Evolutionary conservation across 2,113 vertebrate species (phyloP).

Genomic region (Scomber japonicus): DNA sequence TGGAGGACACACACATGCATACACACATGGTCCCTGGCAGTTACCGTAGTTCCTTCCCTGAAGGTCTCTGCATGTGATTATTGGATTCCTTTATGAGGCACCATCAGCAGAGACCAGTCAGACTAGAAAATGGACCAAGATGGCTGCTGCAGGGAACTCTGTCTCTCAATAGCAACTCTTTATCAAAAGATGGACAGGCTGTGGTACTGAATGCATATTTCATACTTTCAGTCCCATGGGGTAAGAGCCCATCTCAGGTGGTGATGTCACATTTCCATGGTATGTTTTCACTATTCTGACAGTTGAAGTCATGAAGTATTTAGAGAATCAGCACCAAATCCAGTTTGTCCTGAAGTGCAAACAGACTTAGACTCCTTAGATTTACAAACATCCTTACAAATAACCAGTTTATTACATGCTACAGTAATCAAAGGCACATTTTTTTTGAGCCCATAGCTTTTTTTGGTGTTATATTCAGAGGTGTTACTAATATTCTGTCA

Average conservation of each 20-base stretch:
- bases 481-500: neutral
- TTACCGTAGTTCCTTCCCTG: slow-evolving; percentile 62
- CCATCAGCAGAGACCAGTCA: slow-evolving; percentile 74
- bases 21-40: slow-evolving; percentile 45
- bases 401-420: neutral
- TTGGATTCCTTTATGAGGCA: slow-evolving; percentile 75
- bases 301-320: slow-evolving; percentile 8
- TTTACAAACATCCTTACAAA: too few species aligned
- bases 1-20: slow-evolving; percentile 40
- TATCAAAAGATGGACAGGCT: slow-evolving; percentile 60
- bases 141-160: slow-evolving; percentile 65
- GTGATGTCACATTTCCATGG: slow-evolving; percentile 30
- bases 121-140: slow-evolving; percentile 73
- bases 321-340: neutral
- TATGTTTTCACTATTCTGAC: slow-evolving; percentile 20
- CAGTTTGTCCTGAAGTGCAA: neutral
- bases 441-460: too few species aligned
- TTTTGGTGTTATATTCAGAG: neutral
- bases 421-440: neutral
- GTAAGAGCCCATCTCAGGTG: slow-evolving; percentile 2
- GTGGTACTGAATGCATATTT: slow-evolving; percentile 63
- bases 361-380: neutral
- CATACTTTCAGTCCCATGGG: slow-evolving; percentile 30
- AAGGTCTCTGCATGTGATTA: slow-evolving; percentile 82
- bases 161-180: slow-evolving; percentile 63